These are phyloP conservation scores for Drosophila kurseongensis DNA, from an alignment of 1,140 invertebrate species.

Conservation along the genomic window DNA sequence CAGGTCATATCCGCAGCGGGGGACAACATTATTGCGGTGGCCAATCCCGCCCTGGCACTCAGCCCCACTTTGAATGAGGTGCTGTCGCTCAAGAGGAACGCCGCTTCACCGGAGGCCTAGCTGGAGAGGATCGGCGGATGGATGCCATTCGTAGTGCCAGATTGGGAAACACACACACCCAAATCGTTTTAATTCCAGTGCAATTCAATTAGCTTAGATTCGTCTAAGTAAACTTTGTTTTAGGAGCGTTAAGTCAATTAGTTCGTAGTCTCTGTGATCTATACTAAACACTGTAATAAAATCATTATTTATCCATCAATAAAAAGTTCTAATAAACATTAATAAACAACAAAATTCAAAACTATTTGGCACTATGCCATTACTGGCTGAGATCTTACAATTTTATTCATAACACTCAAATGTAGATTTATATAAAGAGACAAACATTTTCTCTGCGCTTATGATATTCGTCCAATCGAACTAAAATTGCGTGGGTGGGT, in stretches of 20 bases:
- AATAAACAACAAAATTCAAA: background rate
- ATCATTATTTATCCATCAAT: constrained; percentile 35
- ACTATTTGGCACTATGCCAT: too few relatives aligned
- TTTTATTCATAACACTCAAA: too few relatives aligned
- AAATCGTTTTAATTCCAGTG: constrained; percentile 46
- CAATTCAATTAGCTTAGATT: constrained; percentile 53
- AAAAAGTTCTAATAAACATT: constrained; percentile 12
- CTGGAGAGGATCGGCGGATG: background rate
- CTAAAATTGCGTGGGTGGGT: too few relatives aligned
- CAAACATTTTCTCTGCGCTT: too few relatives aligned
- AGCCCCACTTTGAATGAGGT: constrained; percentile 79
- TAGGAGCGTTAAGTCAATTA: constrained; percentile 34
- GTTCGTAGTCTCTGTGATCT: constrained; percentile 69
- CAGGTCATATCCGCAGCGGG: constrained; percentile 93
- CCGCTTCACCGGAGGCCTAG: constrained; percentile 70
- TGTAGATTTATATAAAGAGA: too few relatives aligned
- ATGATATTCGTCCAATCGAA: too few relatives aligned
- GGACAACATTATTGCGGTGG: constrained; percentile 94
- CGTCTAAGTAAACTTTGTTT: constrained; percentile 8
- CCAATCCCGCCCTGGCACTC: constrained; percentile 91
- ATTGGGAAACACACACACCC: constrained; percentile 14
- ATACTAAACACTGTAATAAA: constrained; percentile 61
- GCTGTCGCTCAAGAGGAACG: constrained; percentile 69
- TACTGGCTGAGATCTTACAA: too few relatives aligned
- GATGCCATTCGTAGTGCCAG: constrained; percentile 22